These are phyloP conservation scores for Cnemophilus loriae DNA, from an alignment of 2,113 vertebrate genomes.

Conservation along the genomic window DNA sequence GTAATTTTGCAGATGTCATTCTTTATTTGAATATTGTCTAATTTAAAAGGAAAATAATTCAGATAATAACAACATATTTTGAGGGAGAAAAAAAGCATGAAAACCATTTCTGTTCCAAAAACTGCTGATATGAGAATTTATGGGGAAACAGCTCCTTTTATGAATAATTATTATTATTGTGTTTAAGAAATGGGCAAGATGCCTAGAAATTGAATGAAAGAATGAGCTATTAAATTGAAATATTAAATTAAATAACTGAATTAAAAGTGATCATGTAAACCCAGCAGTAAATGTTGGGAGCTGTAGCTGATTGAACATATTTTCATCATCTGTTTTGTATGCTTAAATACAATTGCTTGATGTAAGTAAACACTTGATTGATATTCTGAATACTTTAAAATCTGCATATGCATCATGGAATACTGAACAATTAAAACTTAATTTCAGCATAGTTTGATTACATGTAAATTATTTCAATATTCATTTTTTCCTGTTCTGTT, in stretches of 20 bases:
- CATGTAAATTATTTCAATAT: slow-evolving; percentile 68
- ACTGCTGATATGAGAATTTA: slow-evolving; percentile 62
- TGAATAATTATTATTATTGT: slow-evolving; percentile 69
- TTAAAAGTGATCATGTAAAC: slow-evolving; percentile 63
- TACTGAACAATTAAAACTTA: slow-evolving; percentile 69
- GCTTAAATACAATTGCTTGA: slow-evolving; percentile 66
- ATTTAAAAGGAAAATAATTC: slow-evolving; percentile 48
- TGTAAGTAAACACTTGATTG: slow-evolving; percentile 66
- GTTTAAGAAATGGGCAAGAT: slow-evolving; percentile 65
- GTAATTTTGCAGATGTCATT: neutral
- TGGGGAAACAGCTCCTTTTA: slow-evolving; percentile 53
- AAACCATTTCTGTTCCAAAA: slow-evolving; percentile 58
- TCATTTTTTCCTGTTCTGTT: slow-evolving; percentile 65
- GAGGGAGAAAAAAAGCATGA: neutral
- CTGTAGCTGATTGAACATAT: slow-evolving; percentile 62
- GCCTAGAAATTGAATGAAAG: slow-evolving; percentile 69
- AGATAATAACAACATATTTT: slow-evolving; percentile 5
- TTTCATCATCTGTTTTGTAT: slow-evolving; percentile 64
- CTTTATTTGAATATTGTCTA: slow-evolving; percentile 28
- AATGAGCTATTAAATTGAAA: slow-evolving; percentile 71
- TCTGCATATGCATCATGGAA: slow-evolving; percentile 64
- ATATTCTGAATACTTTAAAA: slow-evolving; percentile 67
- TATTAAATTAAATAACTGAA: slow-evolving; percentile 73
- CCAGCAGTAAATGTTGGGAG: slow-evolving; percentile 37
- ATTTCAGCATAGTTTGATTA: slow-evolving; percentile 64